Evolutionary conservation across 2,888 invertebrate genomes (phyloP).

Genomic region (Melinopterus prodromus): DNA sequence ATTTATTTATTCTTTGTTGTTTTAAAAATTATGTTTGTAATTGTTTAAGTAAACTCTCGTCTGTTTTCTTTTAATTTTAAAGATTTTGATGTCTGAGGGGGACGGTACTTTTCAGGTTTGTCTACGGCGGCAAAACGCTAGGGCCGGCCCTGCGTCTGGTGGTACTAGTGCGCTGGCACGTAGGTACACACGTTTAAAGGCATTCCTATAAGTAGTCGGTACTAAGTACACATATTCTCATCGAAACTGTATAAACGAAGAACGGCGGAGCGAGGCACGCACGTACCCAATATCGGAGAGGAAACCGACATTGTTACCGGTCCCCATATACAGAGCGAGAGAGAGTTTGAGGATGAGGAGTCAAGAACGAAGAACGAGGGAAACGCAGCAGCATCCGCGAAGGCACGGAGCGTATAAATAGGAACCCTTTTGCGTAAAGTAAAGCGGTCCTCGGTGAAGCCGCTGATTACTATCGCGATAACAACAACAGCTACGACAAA

Average conservation of each 20-base stretch:
- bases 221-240: constrained; percentile 49
- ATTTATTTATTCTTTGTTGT: too few species aligned
- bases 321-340: constrained; percentile 19
- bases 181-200: constrained; percentile 41
- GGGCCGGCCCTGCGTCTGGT: too few species aligned
- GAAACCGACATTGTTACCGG: constrained; percentile 16
- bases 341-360: constrained; percentile 5
- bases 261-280: constrained; percentile 20
- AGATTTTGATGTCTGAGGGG: too few species aligned
- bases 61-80: too few species aligned
- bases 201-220: constrained; percentile 44
- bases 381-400: constrained; percentile 18
- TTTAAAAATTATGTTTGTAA: too few species aligned
- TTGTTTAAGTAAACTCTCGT: too few species aligned
- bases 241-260: constrained; percentile 47
- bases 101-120: too few species aligned
- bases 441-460: constrained; percentile 6
- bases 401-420: constrained; percentile 10
- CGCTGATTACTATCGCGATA: constrained; percentile 50
- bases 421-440: constrained; percentile 8
- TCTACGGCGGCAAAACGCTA: too few species aligned
- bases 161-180: background rate
- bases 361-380: constrained; percentile 23
- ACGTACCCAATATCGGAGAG: background rate
- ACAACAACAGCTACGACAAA: constrained; percentile 27